Evolutionary conservation across 1,140 invertebrate genomes (phyloP).

Genomic region (Aphidius ervi): DNA sequence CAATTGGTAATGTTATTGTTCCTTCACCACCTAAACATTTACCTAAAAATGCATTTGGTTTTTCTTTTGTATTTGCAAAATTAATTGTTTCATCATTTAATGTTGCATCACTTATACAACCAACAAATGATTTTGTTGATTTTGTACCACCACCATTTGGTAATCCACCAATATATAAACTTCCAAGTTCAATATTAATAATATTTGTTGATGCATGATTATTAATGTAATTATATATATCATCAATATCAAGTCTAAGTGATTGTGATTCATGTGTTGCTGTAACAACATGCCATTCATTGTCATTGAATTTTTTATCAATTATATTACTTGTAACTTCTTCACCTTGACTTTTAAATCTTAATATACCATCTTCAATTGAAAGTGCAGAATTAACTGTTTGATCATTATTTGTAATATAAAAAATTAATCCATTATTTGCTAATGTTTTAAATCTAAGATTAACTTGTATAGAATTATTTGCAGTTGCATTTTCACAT

Average conservation of each 20-base stretch:
- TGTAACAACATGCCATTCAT: slow-evolving; percentile 89
- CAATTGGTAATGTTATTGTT: slow-evolving; percentile 19
- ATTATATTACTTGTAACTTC: slow-evolving; percentile 58
- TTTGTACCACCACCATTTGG: slow-evolving; percentile 53
- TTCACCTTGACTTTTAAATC: slow-evolving; percentile 66
- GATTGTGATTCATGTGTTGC: slow-evolving; percentile 65
- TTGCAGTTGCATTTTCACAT: slow-evolving; percentile 57
- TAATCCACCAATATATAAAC: slow-evolving; percentile 82
- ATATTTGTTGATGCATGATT: slow-evolving; percentile 56
- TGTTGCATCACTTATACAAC: slow-evolving; percentile 84
- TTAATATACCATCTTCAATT: slow-evolving; percentile 65
- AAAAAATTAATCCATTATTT: slow-evolving; percentile 74
- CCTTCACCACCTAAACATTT: slow-evolving; percentile 54
- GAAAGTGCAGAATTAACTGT: slow-evolving; percentile 63
- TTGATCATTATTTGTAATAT: slow-evolving; percentile 64
- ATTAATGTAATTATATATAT: slow-evolving; percentile 59
- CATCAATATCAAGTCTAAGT: slow-evolving; percentile 79
- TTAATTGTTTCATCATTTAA: slow-evolving; percentile 77
- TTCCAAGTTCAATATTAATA: slow-evolving; percentile 60
- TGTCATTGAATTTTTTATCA: slow-evolving; percentile 73
- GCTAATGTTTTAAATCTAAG: slow-evolving; percentile 85
- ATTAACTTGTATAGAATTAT: slow-evolving; percentile 68
- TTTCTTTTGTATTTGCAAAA: slow-evolving; percentile 70
- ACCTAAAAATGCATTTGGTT: slow-evolving; percentile 62
- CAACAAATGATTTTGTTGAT: slow-evolving; percentile 59